These are phyloP conservation scores for Umimayanthus chanpuru DNA, from an alignment of 92 coral and sea anemone species.

Conservation along the genomic window DNA sequence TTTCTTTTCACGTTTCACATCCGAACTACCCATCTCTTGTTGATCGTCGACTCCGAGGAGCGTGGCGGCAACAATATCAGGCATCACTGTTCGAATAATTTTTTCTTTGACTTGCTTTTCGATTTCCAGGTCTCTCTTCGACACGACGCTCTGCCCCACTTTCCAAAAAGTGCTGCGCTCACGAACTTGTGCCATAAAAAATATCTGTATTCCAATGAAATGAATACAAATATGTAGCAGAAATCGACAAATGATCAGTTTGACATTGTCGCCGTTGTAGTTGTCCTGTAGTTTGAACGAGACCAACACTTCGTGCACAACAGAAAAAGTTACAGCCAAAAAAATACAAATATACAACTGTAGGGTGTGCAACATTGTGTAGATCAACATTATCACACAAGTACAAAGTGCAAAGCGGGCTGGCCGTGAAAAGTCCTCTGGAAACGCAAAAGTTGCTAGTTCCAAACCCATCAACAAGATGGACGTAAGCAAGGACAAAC, in stretches of 20 bases:
- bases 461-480: conserved; percentile 79
- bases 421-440: conserved; percentile 72
- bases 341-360: conserved; percentile 90
- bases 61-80: conserved; percentile 80
- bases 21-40: conserved; percentile 63
- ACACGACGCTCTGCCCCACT: conserved; percentile 96
- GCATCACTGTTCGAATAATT: conserved; percentile 97
- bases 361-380: conserved; percentile 91
- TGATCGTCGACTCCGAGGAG: conserved; percentile 74
- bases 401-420: conserved; percentile 95
- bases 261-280: conserved; percentile 35
- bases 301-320: conserved; percentile 88
- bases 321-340: conserved; percentile 82
- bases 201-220: conserved; percentile 90
- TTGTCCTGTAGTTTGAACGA: conserved; percentile 34
- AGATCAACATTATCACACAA: conserved; percentile 87
- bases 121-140: conserved; percentile 91
- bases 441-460: conserved; percentile 76
- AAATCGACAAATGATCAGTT: conserved; percentile 74
- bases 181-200: conserved; percentile 99
- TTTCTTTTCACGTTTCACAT: conserved; percentile 73
- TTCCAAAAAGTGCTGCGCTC: conserved; percentile 99
- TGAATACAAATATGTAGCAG: conserved; percentile 90
- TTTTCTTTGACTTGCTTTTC: conserved; percentile 95
- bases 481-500: conserved; percentile 80